Conservation (phyloP, 2,113 vertebrate species). For the Jacana jacana region DNA sequence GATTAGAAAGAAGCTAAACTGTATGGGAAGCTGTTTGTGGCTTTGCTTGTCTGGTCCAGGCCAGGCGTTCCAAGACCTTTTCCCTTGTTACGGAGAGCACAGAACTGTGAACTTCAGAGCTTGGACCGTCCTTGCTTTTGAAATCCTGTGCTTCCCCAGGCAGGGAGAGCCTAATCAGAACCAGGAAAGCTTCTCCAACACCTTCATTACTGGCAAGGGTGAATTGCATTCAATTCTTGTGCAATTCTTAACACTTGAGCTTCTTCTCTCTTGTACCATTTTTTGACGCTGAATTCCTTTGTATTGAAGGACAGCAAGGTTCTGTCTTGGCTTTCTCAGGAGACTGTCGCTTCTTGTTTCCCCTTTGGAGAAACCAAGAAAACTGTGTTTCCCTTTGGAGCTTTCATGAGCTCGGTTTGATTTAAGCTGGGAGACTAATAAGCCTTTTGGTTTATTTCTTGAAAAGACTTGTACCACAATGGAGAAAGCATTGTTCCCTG, state of each 20-base stretch:
- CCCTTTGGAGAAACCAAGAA: neutral
- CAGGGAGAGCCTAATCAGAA: neutral
- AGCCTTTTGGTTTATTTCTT: neutral
- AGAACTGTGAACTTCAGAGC: neutral
- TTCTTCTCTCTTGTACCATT: neutral
- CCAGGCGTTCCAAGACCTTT: neutral
- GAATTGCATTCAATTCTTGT: neutral
- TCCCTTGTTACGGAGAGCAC: neutral
- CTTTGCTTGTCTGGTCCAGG: neutral
- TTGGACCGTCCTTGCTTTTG: neutral
- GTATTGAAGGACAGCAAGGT: neutral
- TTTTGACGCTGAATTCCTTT: neutral
- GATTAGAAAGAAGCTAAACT: neutral
- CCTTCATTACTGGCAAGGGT: neutral
- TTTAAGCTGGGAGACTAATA: neutral
- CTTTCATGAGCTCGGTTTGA: neutral
- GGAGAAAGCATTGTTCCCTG: neutral
- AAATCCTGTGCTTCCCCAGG: neutral
- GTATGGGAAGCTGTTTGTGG: neutral
- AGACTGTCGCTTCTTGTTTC: neutral
- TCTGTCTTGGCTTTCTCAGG: neutral
- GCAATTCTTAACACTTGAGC: neutral
- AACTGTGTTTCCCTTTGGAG: neutral
- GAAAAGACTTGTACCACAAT: neutral
- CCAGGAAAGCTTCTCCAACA: neutral